Evolutionary conservation across 37 sponge, comb jelly and placozoan genomes (phyloP).

Genomic region (Agelas oroides): DNA sequence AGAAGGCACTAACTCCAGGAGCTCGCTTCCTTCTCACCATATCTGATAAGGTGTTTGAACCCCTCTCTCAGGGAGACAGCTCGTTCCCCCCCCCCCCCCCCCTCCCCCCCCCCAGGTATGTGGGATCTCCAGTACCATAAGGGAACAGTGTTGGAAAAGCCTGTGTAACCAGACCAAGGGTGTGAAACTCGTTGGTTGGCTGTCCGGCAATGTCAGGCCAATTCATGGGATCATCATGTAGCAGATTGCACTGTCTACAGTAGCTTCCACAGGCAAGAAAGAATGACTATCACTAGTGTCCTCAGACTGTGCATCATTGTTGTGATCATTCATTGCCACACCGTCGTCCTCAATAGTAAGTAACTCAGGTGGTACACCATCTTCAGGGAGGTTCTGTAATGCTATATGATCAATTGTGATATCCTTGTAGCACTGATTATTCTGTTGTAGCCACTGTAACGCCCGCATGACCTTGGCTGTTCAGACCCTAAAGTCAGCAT

Average conservation of each 20-base stretch:
- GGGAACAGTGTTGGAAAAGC: constrained; percentile 63
- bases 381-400: neutral
- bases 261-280: too few relatives aligned
- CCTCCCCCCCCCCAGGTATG: too few relatives aligned
- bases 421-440: constrained; percentile 34
- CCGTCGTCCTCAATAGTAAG: neutral
- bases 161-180: constrained; percentile 15
- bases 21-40: too few relatives aligned
- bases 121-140: constrained; percentile 52
- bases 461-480: neutral
- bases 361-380: constrained; percentile 13
- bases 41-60: constrained; percentile 56
- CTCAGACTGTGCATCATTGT: too few relatives aligned
- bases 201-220: constrained; percentile 34
- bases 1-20: too few relatives aligned
- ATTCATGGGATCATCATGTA: constrained; percentile 2
- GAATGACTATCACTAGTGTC: constrained; percentile 16
- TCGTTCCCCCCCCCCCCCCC: neutral
- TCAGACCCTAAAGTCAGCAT: constrained; percentile 27
- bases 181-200: constrained; percentile 43
- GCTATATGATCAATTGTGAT: constrained; percentile 11
- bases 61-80: neutral
- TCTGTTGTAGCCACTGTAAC: constrained; percentile 9
- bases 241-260: too few relatives aligned
- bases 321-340: too few relatives aligned